Evolutionary conservation across 2,888 invertebrate species (phyloP).

Genomic region (Galeopsomyia nigrocyanea): DNA sequence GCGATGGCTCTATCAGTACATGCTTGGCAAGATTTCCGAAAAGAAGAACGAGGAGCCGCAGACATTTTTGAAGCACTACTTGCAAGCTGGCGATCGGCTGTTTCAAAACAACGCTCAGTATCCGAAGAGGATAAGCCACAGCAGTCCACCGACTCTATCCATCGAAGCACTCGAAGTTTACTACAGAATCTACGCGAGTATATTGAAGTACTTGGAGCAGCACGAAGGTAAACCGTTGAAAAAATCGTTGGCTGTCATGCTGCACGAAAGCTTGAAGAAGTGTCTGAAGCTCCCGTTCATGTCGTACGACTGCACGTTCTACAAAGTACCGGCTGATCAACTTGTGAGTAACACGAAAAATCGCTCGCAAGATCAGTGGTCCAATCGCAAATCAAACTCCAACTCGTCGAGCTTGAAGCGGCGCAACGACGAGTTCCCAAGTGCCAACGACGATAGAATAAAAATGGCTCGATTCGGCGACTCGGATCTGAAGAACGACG

Average conservation of each 20-base stretch:
- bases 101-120: conserved; percentile 86
- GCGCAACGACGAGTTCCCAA: too few species aligned
- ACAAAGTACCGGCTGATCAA: too few species aligned
- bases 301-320: conserved; percentile 64
- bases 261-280: conserved; percentile 64
- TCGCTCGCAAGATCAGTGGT: too few species aligned
- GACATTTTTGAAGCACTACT: conserved; percentile 79
- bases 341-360: too few species aligned
- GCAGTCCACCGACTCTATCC: conserved; percentile 84
- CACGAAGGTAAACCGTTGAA: conserved; percentile 80
- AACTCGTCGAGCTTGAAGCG: too few species aligned
- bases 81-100: conserved; percentile 81
- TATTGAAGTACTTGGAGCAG: conserved; percentile 86
- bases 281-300: conserved; percentile 71
- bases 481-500: too few species aligned
- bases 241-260: conserved; percentile 73
- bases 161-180: conserved; percentile 91
- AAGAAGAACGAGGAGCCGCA: conserved; percentile 83
- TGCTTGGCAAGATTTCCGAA: conserved; percentile 95
- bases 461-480: too few species aligned
- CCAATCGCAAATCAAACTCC: too few species aligned
- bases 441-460: too few species aligned
- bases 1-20: conserved; percentile 93
- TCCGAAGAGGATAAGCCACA: conserved; percentile 88
- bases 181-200: conserved; percentile 89